A percentile compares a stretch with the other conserved stretches of the same genome.
Evolutionary conservation across 2,888 invertebrate genomes (phyloP).

Genomic region (Lithophane socia): DNA sequence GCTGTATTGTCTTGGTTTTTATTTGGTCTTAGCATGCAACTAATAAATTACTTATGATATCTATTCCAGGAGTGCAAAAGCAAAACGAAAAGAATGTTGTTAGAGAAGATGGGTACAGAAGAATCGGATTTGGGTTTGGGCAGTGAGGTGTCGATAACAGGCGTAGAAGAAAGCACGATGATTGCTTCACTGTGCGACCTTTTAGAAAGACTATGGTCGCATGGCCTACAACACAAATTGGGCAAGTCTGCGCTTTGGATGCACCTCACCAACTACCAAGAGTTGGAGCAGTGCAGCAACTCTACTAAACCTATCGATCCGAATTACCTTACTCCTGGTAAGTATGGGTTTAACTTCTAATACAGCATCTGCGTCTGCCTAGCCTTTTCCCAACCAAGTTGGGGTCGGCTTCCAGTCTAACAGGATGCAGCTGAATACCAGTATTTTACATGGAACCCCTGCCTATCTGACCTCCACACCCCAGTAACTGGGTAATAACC

Average conservation of each 20-base stretch:
- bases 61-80: constrained; percentile 95
- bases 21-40: no score
- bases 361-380: no score
- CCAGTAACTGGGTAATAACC: no score
- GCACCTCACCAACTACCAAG: constrained; percentile 97
- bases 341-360: no score
- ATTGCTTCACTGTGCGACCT: constrained; percentile 99
- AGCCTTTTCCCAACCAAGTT: no score
- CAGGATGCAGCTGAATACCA: no score
- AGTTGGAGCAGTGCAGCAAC: constrained; percentile 93
- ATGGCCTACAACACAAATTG: constrained; percentile 98
- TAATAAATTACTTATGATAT: constrained; percentile 5
- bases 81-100: constrained; percentile 99
- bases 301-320: constrained; percentile 89
- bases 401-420: no score
- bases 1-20: no score
- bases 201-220: constrained; percentile 99
- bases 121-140: constrained; percentile 98
- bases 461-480: no score
- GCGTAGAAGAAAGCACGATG: constrained; percentile 98
- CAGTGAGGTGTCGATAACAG: constrained; percentile 93
- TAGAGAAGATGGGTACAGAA: constrained; percentile 99
- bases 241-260: constrained; percentile 99
- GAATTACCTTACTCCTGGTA: constrained; percentile 90
- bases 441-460: no score